Evolutionary conservation across 2,888 invertebrate species (phyloP).

Genomic region (Rutpela maculata): DNA sequence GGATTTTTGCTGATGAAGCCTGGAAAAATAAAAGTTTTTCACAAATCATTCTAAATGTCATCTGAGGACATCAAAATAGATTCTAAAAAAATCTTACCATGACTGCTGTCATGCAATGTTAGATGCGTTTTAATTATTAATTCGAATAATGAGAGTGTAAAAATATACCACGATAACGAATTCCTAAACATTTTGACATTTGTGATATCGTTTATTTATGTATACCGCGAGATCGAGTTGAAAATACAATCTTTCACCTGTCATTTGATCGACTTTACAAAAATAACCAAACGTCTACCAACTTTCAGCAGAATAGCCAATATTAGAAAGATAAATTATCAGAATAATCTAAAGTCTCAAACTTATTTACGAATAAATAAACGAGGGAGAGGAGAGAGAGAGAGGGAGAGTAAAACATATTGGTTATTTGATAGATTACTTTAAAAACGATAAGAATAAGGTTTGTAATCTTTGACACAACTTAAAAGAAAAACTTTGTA

Average conservation of each 20-base stretch:
- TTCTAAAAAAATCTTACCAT: slow-evolving; percentile 77
- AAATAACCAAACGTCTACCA: slow-evolving; percentile 46
- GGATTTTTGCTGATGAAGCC: slow-evolving; percentile 84
- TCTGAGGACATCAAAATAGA: slow-evolving; percentile 52
- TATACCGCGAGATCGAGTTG: slow-evolving; percentile 43
- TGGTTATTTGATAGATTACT: no score
- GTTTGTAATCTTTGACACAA: no score
- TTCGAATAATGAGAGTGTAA: slow-evolving; percentile 82
- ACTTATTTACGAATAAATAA: no score
- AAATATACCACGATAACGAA: slow-evolving; percentile 80
- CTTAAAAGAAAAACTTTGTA: no score
- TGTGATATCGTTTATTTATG: slow-evolving; percentile 64
- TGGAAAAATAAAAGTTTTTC: slow-evolving; percentile 71
- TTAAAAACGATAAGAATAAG: no score
- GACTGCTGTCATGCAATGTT: slow-evolving; percentile 84
- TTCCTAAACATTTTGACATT: slow-evolving; percentile 73
- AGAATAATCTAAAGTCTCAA: neutral
- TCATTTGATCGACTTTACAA: slow-evolving; percentile 57
- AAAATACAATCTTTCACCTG: slow-evolving; percentile 54
- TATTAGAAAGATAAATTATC: neutral
- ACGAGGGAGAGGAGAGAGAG: no score
- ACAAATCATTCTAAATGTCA: slow-evolving; percentile 53
- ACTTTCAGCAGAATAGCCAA: slow-evolving; percentile 13
- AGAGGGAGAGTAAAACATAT: no score
- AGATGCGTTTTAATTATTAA: slow-evolving; percentile 81